A percentile compares a stretch with the other conserved stretches of the same genome.
These are phyloP conservation scores for Cinclus cinclus DNA, from an alignment of 2,113 vertebrate species.

Conservation along the genomic window DNA sequence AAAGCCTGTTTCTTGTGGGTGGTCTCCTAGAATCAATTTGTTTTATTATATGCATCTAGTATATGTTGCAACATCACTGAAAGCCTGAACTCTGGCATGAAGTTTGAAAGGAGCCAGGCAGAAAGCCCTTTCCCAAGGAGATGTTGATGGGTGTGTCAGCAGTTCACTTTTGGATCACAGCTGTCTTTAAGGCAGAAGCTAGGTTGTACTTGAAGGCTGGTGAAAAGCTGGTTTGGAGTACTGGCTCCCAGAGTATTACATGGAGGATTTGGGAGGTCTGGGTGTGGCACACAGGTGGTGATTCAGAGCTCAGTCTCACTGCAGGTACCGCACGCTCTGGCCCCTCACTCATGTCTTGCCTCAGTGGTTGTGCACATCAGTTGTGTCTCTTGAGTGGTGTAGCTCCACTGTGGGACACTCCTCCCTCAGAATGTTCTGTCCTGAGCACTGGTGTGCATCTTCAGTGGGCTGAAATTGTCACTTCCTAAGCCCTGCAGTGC, in stretches of 20 bases:
- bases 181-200: background rate
- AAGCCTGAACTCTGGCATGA: background rate
- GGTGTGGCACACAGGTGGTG: background rate
- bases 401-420: background rate
- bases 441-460: background rate
- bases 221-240: background rate
- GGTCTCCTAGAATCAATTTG: background rate
- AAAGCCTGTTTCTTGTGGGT: background rate
- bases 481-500: background rate
- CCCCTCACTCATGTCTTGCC: rapidly evolving
- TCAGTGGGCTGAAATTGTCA: background rate
- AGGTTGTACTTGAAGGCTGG: rapidly evolving
- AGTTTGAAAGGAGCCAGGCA: background rate
- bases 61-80: background rate
- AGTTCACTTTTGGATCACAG: background rate
- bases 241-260: background rate
- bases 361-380: rapidly evolving
- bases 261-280: rapidly evolving
- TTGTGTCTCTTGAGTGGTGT: rapidly evolving
- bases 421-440: background rate
- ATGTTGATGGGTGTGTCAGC: background rate
- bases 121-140: background rate
- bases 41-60: background rate
- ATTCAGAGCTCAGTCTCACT: rapidly evolving
- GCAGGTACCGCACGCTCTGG: rapidly evolving